Base-by-base conservation (phyloP, 2,888 invertebrate species). In the Mythimna albipuncta region DNA sequence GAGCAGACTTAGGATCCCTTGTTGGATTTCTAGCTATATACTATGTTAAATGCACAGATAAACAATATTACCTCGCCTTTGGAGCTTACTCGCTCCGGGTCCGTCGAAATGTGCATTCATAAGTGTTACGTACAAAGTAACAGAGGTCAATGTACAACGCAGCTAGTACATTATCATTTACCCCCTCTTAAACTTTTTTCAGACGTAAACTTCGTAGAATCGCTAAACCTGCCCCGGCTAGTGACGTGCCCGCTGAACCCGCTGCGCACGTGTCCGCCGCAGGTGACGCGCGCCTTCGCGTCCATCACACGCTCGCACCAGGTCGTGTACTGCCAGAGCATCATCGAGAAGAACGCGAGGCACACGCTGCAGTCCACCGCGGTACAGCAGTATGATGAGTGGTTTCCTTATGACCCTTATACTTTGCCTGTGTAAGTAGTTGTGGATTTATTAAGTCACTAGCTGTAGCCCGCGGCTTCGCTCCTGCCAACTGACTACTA, bases 341-440 rank as follows among this genome's bases (percentile, higher is more conserved):
- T 99, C 63, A 97, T 99, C 55, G 99, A 99, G 92, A 97, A 98
- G 86, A 99, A 99, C 94, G 93, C 97, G 0, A 96, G 98, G 3
- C 93, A 95, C 55, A 96, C 96, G 54, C 88, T 97, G 19, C 95
- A 94, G 88, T 68, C 94, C 79, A 10, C 93, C 84, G 77, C 92
- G 4, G 92, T 92, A n/a, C 89, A 92, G n/a, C 93, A 96, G 16
- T 97, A 97, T 65, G 95, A 97, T 2, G 97, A 97, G 72, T 99
- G 98, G 96, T 99, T 99, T 91, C 99, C 99, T 0, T 99, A 99
- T 90, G 99, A 99, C 94, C 99, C 99, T 0, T 99, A 98, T 90
- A 93, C 98, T 21, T 95, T 99, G 62, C 97, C 97, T 85, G 97
- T 96, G 97, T 98, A 89, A 94, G 92, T 71, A 19, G 4, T 13